A percentile compares a stretch with the other conserved stretches of the same genome.
phyloP scores from a whole-genome alignment of 2,113 vertebrate genomes.

The Chelonoidis abingdonii region DNA sequence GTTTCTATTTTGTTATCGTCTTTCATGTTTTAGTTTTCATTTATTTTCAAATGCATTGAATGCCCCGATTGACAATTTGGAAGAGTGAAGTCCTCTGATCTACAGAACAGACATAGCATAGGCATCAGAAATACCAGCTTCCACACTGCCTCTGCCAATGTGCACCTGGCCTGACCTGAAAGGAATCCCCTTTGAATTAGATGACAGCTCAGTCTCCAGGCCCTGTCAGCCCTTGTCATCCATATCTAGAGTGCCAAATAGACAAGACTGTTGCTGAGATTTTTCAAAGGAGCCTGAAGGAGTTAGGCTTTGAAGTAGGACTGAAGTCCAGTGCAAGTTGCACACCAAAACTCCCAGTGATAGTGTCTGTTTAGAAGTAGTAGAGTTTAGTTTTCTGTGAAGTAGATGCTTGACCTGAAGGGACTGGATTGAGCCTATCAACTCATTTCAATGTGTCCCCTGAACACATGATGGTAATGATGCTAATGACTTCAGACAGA shows the following conservation, averaged over 20 bases:
- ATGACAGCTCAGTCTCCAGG: background rate
- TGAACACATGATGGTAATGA: background rate
- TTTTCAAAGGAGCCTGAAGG: background rate
- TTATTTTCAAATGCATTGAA: background rate
- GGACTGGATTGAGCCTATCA: background rate
- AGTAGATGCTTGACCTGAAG: background rate
- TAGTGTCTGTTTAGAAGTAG: accelerated
- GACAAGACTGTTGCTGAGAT: background rate
- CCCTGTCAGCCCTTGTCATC: background rate
- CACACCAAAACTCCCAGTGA: background rate
- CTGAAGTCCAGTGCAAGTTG: background rate
- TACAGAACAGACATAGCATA: background rate
- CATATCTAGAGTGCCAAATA: background rate
- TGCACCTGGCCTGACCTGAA: background rate
- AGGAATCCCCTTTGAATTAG: background rate
- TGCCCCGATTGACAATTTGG: background rate
- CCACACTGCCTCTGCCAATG: background rate
- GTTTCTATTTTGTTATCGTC: background rate
- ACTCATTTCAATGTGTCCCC: background rate
- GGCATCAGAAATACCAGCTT: background rate
- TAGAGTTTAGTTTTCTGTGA: background rate
- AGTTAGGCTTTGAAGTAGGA: background rate
- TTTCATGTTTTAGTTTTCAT: background rate
- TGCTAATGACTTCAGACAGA: background rate
- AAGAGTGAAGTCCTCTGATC: background rate